Evolutionary conservation across 2,113 vertebrate species (phyloP), one percentile per base, ranked within the genome.

Genomic region (Chionis minor): DNA sequence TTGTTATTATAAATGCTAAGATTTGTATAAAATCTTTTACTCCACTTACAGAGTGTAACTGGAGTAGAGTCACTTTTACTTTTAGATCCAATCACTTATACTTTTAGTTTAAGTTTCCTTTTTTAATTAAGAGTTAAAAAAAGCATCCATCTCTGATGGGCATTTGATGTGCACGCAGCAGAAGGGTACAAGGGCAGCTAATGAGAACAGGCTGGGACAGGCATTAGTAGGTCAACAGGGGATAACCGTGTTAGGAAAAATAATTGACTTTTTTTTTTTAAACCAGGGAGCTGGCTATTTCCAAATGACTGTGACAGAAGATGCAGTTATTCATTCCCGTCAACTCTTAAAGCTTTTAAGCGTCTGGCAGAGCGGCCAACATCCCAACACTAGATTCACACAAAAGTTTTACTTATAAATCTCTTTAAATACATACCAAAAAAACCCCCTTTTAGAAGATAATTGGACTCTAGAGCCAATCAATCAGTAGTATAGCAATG

Each of bases 341-440:
- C 82, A 90, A 22, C 72, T 49, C 56, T 28, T 45, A 33, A 23
- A 86, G 42, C 38, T 66, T 65, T 82, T 27, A 73, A 74, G 63
- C 45, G 56, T 51, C 14, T 47, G 40, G 52, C 92, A 92, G 69
- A 67, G 18, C 49, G 55, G 88, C 78, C 77, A 93, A 42, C 38
- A 72, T 67, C 90, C 69, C 75, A 71, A n/a, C 27, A 61, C 33
- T 56, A 92, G n/a, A 83, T 58, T 90, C 69, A 77, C 35, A 75
- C 9, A 6, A 0, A 67, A 54, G 44, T 85, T 79, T 74, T 44
- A 58, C 35, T 52, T 55, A 69, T 72, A 85, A 74, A 84, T 54
- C 15, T 66, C 51, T 90, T 58, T 42, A 77, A 91, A 70, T 42
- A 83, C 52, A 74, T 81, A 61, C 4, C 1, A 58, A 56, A 81